Conservation (phyloP, 2,888 invertebrate species). For the Tachystola acroxantha region DNA sequence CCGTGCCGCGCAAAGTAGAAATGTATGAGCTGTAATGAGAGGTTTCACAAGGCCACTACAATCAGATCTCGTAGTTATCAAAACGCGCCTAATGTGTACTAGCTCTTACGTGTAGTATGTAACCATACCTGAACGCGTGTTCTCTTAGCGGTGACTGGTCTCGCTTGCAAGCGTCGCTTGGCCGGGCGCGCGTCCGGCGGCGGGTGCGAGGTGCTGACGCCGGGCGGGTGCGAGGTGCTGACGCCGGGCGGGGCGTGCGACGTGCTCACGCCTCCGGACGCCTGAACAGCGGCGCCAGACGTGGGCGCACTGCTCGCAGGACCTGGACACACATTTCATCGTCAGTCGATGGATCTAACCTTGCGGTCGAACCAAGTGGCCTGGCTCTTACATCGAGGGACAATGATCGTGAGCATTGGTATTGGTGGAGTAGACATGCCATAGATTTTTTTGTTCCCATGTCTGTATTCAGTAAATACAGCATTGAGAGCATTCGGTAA, state of each 20-base stretch:
- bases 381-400: too few relatives aligned
- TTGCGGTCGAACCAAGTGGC: conserved; percentile 3
- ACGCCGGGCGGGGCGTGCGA: conserved; percentile 31
- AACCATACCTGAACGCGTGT: conserved; percentile 68
- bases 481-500: too few relatives aligned
- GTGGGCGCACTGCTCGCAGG: conserved; percentile 29
- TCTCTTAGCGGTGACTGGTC: conserved; percentile 70
- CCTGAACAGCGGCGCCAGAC: conserved; percentile 33
- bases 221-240: conserved; percentile 42
- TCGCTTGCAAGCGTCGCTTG: conserved; percentile 58
- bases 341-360: background rate
- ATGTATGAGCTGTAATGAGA: too few relatives aligned
- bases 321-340: conserved; percentile 12
- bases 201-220: conserved; percentile 46
- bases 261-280: conserved; percentile 36
- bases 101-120: too few relatives aligned
- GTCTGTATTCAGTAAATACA: too few relatives aligned
- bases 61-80: too few relatives aligned
- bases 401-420: too few relatives aligned
- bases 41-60: too few relatives aligned
- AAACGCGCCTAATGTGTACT: too few relatives aligned
- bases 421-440: too few relatives aligned
- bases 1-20: too few relatives aligned
- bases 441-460: too few relatives aligned
- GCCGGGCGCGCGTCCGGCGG: conserved; percentile 55